Base-by-base conservation (phyloP, 1,140 invertebrate species). In the Heliconius hewitsoni region DNA sequence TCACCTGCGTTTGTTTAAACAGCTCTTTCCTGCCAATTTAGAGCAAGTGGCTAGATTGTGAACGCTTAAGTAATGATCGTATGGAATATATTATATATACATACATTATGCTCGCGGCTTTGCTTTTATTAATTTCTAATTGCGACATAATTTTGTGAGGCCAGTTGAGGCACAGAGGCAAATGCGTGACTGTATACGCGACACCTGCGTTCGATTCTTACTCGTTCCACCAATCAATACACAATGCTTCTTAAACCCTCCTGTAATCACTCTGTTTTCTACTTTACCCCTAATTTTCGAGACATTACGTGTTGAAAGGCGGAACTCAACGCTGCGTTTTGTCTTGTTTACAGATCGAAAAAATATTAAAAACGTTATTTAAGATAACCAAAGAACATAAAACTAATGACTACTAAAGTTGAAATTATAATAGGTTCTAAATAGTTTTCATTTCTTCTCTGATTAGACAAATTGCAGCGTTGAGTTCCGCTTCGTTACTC, bases 31-130 rank as follows among this genome's bases (percentile, higher is more conserved):
- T 30, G 13, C 27, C 60, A 66, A 66, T 66, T 66, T 66, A 23
- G 60, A 66, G 60, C 60, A 66, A 66, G 60, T 66, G 27, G 27
- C 60, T 66, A 66, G 60, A 66, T 66, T 66, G 60, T 66, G 60
- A 66, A 66, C 60, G 60, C 1, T 66, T 66, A 66, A 66, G 11
- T 66, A 66, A 66, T 66, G 60, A 66, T 66, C 60, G 60, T 66
- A 30, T 66, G 30, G 23, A 30, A 66, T 66, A 16, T 30, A 66
- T 4, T 37, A 34, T 8, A 23, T 9, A 66, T 66, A 66, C 27
- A 66, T 66, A 66, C 6, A 23, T 66, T 27, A 18, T 1, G 27
- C 27, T 30, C 27, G 23, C 1, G 3, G 4, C 23, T 30, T 27
- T 16, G 27, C 60, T 66, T 66, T 5, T 30, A 9, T 30, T 66